Base-by-base conservation (phyloP, 2,797 vertebrate species). In the Chrosomus eos region DNA sequence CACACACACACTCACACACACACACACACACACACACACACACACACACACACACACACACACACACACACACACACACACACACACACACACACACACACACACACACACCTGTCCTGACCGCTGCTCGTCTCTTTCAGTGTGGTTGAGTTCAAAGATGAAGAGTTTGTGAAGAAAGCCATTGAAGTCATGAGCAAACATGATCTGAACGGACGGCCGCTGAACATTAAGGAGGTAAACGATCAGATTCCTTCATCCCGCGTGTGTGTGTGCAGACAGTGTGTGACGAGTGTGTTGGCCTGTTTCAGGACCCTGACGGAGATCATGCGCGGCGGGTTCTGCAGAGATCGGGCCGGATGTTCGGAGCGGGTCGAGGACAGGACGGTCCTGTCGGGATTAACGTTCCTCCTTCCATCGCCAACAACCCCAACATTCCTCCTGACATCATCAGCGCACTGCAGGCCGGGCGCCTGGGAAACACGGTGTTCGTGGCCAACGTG, bases 141-240 rank as follows among this genome's bases (percentile, higher is more conserved):
- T 92, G 98, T 99, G 92, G 98, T 99, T 90, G 98, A 99, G 94
- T 99, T 99, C 92, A 99, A 97, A 96, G 98, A 99, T 93, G 97
- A 98, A 92, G 98, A 99, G 91, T 99, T 98, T 96, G 97, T 99
- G 89, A 98, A 96, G 93, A 99, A 99, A 91, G 98, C 98, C 0
- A 92, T 99, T 84, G 97, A 97, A 85, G 95, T 97, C 70, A 99
- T 99, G 98, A 98, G 97, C 92, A 99, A 99, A 89, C 96, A 99
- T 77, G 97, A 99, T 89, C 94, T 99, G 87, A 98, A 93, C 92
- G 98, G 98, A 93, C 95, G 98, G 90, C 97, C 97, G 18, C 95
- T 99, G 76, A 99, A 98, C 94, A 99, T 99, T 91, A 99, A 98
- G 93, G 97, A 98, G 96, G 98, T 99, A 26, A 73, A 40, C 4